These are phyloP conservation scores for Cettia cetti DNA, from an alignment of 2,113 vertebrate genomes.

Conservation along the genomic window DNA sequence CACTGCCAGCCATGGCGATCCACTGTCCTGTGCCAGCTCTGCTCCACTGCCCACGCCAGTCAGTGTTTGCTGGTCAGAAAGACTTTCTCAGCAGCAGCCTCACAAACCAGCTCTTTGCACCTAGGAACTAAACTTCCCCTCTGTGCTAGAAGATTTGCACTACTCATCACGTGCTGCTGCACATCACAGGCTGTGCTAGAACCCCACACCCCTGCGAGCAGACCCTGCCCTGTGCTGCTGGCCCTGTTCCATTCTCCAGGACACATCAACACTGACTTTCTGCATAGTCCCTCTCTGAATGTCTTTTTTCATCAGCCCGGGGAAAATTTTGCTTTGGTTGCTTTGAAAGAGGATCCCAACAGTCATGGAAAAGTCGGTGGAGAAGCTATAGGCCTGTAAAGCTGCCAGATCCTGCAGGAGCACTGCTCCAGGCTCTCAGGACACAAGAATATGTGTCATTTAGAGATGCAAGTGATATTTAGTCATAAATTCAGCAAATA, in stretches of 20 bases:
- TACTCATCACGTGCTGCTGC: not conserved
- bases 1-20: fast-evolving
- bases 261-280: not conserved
- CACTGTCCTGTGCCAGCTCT: not conserved
- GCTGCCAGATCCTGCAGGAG: not conserved
- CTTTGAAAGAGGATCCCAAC: not conserved
- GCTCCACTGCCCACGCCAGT: fast-evolving
- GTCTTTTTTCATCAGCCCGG: fast-evolving
- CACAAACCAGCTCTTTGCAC: not conserved
- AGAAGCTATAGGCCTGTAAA: not conserved
- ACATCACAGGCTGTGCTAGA: fast-evolving
- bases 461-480: not conserved
- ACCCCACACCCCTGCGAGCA: fast-evolving
- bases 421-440: fast-evolving
- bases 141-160: not conserved
- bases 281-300: not conserved
- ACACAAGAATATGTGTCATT: fast-evolving
- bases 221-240: not conserved
- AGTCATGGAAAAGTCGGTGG: not conserved
- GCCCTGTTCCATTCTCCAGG: not conserved
- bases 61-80: not conserved
- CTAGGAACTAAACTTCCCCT: not conserved
- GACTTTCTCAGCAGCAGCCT: not conserved
- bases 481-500: not conserved
- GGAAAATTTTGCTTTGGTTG: not conserved